A percentile compares a stretch with the other conserved stretches of the same genome.
Conservation (phyloP, 2,888 invertebrate species). For the Argyresthia goedartella region DNA sequence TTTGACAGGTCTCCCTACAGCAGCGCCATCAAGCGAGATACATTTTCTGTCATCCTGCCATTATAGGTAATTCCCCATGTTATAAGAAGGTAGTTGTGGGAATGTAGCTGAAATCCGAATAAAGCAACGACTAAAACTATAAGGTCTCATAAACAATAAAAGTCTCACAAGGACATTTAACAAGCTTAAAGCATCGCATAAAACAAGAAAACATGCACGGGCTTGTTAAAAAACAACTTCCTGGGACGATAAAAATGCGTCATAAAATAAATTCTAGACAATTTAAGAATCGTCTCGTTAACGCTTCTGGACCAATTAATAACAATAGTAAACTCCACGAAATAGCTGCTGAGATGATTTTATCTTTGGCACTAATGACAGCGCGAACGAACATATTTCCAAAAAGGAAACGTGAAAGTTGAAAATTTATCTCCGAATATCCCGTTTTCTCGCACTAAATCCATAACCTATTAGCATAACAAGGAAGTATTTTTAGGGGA, state of each 20-base stretch:
- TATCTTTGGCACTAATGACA: slow-evolving; percentile 5
- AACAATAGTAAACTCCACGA: background rate
- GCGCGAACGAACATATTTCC: no score
- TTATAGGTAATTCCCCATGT: no score
- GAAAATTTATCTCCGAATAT: no score
- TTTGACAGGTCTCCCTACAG: no score
- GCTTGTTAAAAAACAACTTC: slow-evolving; percentile 20
- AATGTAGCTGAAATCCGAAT: no score
- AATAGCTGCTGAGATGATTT: slow-evolving; percentile 9
- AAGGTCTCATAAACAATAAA: background rate
- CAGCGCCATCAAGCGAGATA: no score
- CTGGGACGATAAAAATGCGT: background rate
- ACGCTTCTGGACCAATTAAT: background rate
- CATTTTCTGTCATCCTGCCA: no score
- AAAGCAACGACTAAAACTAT: slow-evolving; percentile 2
- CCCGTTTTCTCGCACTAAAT: no score
- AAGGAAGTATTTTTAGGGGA: no score
- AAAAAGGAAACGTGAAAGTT: no score
- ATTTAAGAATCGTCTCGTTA: slow-evolving; percentile 2
- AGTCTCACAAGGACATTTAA: background rate
- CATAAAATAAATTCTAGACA: background rate
- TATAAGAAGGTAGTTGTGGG: no score
- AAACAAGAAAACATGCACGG: slow-evolving; percentile 20
- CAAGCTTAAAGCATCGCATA: slow-evolving; percentile 4
- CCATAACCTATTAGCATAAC: no score